Conservation (phyloP, 1,140 invertebrate genomes). For the Heliconius hermathena region DNA sequence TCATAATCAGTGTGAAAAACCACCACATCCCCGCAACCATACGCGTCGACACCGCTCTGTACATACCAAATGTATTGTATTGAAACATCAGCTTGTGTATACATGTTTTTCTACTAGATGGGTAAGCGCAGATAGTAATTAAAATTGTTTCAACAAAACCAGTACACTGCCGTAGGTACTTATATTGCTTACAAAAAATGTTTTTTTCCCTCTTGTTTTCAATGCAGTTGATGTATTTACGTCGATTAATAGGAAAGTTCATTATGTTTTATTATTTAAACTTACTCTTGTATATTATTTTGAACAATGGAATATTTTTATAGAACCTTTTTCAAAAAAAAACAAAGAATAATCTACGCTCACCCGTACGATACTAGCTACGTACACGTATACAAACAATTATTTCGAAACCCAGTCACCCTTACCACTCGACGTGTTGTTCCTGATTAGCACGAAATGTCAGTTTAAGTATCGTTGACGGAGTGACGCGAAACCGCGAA, state of each 20-base stretch:
- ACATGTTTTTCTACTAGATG: background rate
- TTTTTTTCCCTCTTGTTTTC: background rate
- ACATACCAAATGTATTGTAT: constrained; percentile 36
- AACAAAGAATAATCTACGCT: background rate
- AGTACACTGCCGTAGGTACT: background rate
- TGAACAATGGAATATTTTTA: background rate
- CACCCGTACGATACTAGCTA: background rate
- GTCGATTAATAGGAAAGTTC: background rate
- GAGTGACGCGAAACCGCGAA: constrained; percentile 14
- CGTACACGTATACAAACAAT: constrained; percentile 17
- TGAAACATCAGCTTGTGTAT: background rate
- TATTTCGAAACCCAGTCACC: constrained; percentile 20
- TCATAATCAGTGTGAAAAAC: constrained; percentile 99
- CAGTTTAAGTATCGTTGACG: constrained; percentile 14
- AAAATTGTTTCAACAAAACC: constrained; percentile 7
- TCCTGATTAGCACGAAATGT: constrained; percentile 22
- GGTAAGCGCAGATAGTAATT: constrained; percentile 6
- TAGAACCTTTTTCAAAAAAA: background rate
- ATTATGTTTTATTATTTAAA: background rate
- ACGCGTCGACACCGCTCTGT: constrained; percentile 91
- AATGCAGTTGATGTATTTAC: background rate
- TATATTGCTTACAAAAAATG: constrained; percentile 4
- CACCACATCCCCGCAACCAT: constrained; percentile 97
- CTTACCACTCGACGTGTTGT: constrained; percentile 18
- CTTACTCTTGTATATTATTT: background rate